Evolutionary conservation across 2,888 invertebrate species (phyloP).

Genomic region (Neelides folsomi): DNA sequence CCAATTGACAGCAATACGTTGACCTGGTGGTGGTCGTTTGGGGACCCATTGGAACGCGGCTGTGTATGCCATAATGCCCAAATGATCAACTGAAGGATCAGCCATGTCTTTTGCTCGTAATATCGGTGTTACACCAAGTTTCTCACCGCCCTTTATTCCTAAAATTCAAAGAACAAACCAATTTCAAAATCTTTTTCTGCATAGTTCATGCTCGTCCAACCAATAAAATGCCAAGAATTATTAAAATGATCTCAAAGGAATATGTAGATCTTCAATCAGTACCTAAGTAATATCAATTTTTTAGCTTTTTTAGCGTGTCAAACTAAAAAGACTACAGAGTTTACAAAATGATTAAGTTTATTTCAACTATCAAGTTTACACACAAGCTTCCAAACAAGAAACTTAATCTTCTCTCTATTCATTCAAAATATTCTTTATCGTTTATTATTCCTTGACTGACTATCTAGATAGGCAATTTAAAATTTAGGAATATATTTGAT

Average conservation of each 20-base stretch:
- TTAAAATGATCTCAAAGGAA: no score
- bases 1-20: slow-evolving; percentile 63
- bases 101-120: slow-evolving; percentile 87
- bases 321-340: no score
- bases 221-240: no score
- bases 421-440: no score
- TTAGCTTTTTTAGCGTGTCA: no score
- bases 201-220: not conserved
- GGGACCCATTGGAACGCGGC: slow-evolving; percentile 82
- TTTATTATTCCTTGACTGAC: no score
- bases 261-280: no score
- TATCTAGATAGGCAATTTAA: no score
- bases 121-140: slow-evolving; percentile 72
- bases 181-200: not conserved
- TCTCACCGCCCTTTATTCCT: slow-evolving; percentile 50
- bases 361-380: slow-evolving; percentile 1
- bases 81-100: slow-evolving; percentile 84
- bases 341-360: not conserved
- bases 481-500: no score
- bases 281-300: no score
- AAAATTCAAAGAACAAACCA: slow-evolving; percentile 8
- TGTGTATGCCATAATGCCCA: slow-evolving; percentile 95
- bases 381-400: no score
- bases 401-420: no score
- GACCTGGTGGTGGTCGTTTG: slow-evolving; percentile 67